phyloP scores from a whole-genome alignment of 2,113 vertebrate species.

The Morphnarchus princeps region DNA sequence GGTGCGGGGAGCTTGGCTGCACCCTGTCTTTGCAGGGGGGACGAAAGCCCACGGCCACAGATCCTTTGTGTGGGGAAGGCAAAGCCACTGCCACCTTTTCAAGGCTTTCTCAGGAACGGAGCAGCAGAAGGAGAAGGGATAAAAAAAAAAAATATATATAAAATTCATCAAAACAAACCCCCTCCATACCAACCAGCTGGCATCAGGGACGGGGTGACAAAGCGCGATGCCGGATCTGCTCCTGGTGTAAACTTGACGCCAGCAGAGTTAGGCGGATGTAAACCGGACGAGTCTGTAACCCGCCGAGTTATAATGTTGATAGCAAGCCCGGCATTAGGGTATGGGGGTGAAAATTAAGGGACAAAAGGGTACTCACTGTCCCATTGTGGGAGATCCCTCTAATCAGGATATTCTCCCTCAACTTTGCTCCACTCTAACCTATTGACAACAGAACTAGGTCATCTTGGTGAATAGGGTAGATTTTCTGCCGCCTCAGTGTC shows the following conservation, averaged over 20 bases:
- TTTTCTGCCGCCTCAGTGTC: background rate
- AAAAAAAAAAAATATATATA: background rate
- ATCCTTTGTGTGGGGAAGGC: background rate
- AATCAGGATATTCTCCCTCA: constrained; percentile 19
- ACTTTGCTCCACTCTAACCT: background rate
- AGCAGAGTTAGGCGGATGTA: background rate
- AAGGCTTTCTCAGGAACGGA: background rate
- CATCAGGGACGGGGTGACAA: background rate
- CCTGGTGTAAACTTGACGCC: background rate
- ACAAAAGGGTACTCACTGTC: background rate
- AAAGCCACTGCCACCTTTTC: background rate
- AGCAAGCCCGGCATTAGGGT: background rate
- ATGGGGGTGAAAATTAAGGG: background rate
- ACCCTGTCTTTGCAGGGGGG: background rate
- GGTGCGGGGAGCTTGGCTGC: background rate
- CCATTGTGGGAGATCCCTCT: background rate
- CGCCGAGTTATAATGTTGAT: accelerated
- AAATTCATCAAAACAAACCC: background rate
- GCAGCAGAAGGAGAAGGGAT: background rate
- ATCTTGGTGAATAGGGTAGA: background rate
- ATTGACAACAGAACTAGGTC: background rate
- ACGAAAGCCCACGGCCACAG: accelerated
- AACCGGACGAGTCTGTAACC: accelerated
- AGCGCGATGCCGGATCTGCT: accelerated
- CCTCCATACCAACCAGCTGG: accelerated